A percentile compares a stretch with the other conserved stretches of the same genome.
Evolutionary conservation across 2,113 vertebrate genomes (phyloP).

Genomic region (Salvelinus alpinus): DNA sequence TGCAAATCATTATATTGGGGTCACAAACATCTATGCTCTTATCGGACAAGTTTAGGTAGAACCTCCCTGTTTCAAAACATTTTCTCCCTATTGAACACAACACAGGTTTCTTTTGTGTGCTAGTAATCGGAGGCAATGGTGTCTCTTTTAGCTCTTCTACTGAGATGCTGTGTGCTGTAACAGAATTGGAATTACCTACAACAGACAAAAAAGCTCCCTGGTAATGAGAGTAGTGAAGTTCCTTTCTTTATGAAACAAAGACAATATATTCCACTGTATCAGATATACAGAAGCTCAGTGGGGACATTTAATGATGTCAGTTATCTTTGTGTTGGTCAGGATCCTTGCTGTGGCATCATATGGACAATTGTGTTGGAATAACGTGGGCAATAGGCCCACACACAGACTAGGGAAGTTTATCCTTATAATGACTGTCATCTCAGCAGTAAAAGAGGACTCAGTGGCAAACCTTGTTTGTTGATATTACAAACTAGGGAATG

Average conservation of each 20-base stretch:
- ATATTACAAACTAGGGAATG: not conserved
- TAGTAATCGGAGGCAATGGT: too few species aligned
- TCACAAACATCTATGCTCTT: not conserved
- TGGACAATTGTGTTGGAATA: not conserved
- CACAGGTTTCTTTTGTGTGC: too few species aligned
- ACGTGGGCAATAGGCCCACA: not conserved
- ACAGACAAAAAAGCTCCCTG: not conserved
- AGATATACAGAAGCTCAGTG: constrained; percentile 10
- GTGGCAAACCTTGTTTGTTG: not conserved
- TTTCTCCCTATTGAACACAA: too few species aligned
- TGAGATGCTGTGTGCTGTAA: not conserved
- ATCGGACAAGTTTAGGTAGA: not conserved
- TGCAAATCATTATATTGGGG: constrained; percentile 14
- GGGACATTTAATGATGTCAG: constrained; percentile 42
- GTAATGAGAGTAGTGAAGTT: not conserved
- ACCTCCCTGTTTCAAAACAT: too few species aligned
- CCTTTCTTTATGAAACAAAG: not conserved
- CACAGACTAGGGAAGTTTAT: not conserved
- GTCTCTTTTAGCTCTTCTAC: too few species aligned
- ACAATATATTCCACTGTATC: not conserved
- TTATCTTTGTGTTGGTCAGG: constrained; percentile 15
- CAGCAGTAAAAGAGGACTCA: not conserved
- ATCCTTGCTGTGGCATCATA: constrained; percentile 10
- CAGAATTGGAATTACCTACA: not conserved
- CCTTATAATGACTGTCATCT: not conserved